Evolutionary conservation across 2,888 invertebrate genomes (phyloP), one percentile per base, ranked within the genome.

Genomic region (Drosophila quinaria): DNA sequence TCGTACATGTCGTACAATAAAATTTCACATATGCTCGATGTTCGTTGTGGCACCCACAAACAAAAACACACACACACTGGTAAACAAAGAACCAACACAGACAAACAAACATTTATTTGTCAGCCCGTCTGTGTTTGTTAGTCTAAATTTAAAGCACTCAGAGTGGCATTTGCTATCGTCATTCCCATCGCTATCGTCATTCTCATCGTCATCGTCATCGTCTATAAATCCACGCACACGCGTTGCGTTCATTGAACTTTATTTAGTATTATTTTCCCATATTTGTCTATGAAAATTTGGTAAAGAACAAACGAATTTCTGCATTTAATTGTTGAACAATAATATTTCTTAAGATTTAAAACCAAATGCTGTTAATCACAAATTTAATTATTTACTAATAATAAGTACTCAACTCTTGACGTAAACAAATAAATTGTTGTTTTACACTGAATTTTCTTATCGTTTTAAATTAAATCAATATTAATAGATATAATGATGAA

Each of bases 61-160:
- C 15, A 47, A 17, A 47, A 44, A 25, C 51, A 1, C 17, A 50
- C 22, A 49, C 47, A 33, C 54, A 62, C 61, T 62, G 37, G 61
- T 51, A 60, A 71, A 69, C 73, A 63, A 22, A 46, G 54, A 58
- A 55, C 61, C 46, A 59, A 63, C 29, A 35, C 54, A 74, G 59
- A 66, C 54, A 61, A 42, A 41, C 66, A 74, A 65, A 75, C 76
- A 58, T 72, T 80, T 82, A 80, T 85, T 82, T 82, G 76, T 54
- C 58, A 49, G 66, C 55, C 54, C 41, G 63, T 77, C 58, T 81
- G 47, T 68, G 69, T 78, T 59, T 80, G 80, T 74, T 73, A 70
- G 74, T 81, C 74, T 74, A 82, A 81, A 85, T 82, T 85, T 85
- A 85, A 85, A 78, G 81, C 76, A 84, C 74, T 84, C 78, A 68